Evolutionary conservation across 2,888 invertebrate species (phyloP), one percentile per base, ranked within the genome.

Genomic region (Sturmia bella): DNA sequence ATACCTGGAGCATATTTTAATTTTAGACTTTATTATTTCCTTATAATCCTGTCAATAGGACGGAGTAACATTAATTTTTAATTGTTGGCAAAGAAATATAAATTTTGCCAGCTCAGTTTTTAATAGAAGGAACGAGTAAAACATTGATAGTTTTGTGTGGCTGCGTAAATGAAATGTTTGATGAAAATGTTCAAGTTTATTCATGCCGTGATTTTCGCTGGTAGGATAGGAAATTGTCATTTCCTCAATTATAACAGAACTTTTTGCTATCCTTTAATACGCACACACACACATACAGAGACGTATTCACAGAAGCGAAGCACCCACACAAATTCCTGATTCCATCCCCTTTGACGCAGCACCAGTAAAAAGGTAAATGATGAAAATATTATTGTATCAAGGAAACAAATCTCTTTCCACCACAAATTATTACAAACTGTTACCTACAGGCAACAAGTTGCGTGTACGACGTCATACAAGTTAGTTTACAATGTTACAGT

Each of bases 161-260:
- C 57, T 27, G 27, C 1, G 66, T n/a, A 17, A 64, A 52, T 27
- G 32, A 21, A 80, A 41, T 27, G 19, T 48, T 66, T 54, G 50
- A 37, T 54, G 50, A 37, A 63, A 39, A 39, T 73, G 37, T 43
- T 32, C 17, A 61, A 54, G 48, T 70, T 43, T 63, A 63, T 64
- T 57, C 21, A 15, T 13, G 43, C 59, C 54, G 54, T 37, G 69
- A 63, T 64, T 48, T 13, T 61, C 66, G 37, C 59, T 11, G 52
- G 52, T 45, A 5, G 54, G 24, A 54, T 21, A 80, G 84, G 84
- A 84, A 83, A 84, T 84, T 80, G 78, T 59, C 70, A 84, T 84
- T 82, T 83, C 83, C 83, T 77, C 81, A 85, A 84, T 83, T 83
- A 77, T 43, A 75, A 57, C 61, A 78, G 11, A 74, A 77, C 77